phyloP scores from a whole-genome alignment of 2,797 vertebrate species.

The Anguilla marmorata region DNA sequence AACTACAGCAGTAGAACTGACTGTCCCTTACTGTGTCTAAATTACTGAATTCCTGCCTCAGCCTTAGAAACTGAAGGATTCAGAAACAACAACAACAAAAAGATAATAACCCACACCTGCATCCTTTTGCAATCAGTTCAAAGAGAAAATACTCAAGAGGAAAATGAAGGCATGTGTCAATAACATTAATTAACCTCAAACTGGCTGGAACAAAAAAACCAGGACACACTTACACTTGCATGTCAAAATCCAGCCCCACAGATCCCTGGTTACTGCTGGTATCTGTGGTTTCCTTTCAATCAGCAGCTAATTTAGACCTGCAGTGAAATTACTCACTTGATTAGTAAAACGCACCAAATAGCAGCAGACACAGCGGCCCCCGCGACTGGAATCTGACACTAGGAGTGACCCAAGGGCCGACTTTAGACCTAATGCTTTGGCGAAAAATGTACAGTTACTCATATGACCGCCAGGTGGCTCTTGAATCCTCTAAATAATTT shows the following conservation, averaged over 20 bases:
- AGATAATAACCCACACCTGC: not conserved
- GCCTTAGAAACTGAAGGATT: not conserved
- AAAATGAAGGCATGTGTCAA: not conserved
- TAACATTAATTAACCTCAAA: not conserved
- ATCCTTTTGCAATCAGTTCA: not conserved
- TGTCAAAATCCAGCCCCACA: not conserved
- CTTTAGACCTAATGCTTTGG: not conserved
- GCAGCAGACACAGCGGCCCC: not conserved
- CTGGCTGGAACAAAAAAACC: too few relatives aligned
- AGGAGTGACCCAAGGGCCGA: not conserved
- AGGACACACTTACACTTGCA: not conserved
- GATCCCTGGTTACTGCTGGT: too few relatives aligned
- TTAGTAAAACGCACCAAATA: not conserved
- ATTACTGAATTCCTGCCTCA: not conserved
- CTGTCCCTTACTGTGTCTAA: too few relatives aligned
- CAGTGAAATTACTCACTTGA: not conserved
- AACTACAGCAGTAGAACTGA: too few relatives aligned
- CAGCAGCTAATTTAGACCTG: not conserved
- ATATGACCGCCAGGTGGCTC: conserved; percentile 19
- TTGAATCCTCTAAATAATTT: not conserved
- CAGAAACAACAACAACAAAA: not conserved
- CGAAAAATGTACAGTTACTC: not conserved
- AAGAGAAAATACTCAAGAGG: not conserved
- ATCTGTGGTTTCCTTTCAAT: not conserved
- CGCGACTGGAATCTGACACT: not conserved